Evolutionary conservation across 2,888 invertebrate species (phyloP), one percentile per base, ranked within the genome.

Genomic region (Mimumesa dahlbomi): DNA sequence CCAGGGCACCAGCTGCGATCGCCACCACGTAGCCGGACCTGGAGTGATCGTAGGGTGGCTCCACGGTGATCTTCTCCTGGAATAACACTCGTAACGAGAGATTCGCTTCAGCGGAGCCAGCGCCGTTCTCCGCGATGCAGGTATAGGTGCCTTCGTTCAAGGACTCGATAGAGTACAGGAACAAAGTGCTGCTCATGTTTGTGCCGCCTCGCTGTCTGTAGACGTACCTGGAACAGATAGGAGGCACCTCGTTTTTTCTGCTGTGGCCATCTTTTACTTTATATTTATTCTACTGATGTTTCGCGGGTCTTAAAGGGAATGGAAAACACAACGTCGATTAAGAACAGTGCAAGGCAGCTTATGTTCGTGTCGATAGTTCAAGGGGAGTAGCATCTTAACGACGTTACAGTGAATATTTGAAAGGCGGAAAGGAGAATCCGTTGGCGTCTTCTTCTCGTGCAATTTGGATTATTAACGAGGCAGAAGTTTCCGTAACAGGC

Each of bases 81-180:
- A 94, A 91, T 73, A 95, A 91, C 48, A 96, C 93, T 73, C 93
- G 91, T 75, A 97, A 92, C 1, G 97, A 96, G 81, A 95, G 95
- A 88, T 97, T 97, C 64, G 95, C 94, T 76, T 93, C 93, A 0
- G 94, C 92, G 63, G 91, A 92, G 11, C 97, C 97, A 0, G 97
- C 97, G 13, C 94, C 92, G 87, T 97, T 97, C 85, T 95, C 95
- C 0, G 97, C 97, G 11, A 94, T 92, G 88, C 97, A 97, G 2
- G 94, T 93, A 87, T 96, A 97, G 6, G 95, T 95, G 3, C 97
- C 97, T 84, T 96, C 96, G 85, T 96, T 95, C 74, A 75, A 61
- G 11, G 79, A 54, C 19, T 87, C 86, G 6, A 84, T 78, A 1
- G 82, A 75, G 63, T 85, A 83, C 2, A 88, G 79, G 18, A 84